Evolutionary conservation across 2,797 vertebrate species (phyloP), one percentile per base, ranked within the genome.

Genomic region (Adelosebastes latens): DNA sequence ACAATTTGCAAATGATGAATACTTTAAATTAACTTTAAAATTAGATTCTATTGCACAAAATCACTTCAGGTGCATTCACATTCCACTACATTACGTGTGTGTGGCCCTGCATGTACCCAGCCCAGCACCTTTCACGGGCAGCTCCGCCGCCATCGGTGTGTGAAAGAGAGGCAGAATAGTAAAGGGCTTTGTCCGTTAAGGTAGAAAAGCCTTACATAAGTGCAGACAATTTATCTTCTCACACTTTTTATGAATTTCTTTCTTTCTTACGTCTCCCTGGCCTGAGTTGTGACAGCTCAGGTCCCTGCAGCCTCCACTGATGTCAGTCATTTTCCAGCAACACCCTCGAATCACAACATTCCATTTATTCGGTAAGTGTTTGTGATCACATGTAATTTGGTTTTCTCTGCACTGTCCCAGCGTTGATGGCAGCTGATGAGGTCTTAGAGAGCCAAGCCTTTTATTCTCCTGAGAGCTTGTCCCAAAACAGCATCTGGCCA

Each of bases 401-500:
- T 89, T 91, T 90, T 85, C 77, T 83, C 78, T 83, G 69, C 71
- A 77, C 86, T 84, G 86, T 93, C 84, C 87, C 82, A 69, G 80
- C 77, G 79, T 86, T 87, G 90, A 92, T 91, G 92, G 91, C 89
- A 91, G 91, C 88, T 91, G 92, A 93, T 90, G 90, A 92, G 89
- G 90, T 92, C 88, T 90, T 75, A 80, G 70, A 82, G 84, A 88
- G 89, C 89, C 89, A 89, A 86, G 90, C 84, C 89, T 92, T 92
- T 93, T 86, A 89, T 92, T 93, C 92, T 88, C 90, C 73, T 7
- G 88, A 93, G 90, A 93, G 88, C 83, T 71, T 70, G 87, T 93
- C 93, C 92, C 91, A 88, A 90, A 94, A 93, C 92, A 93, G 90
- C 92, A 94, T 93, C 91, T 94, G 92, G 90, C 91, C 69, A 46